phyloP scores from a whole-genome alignment of 2,797 vertebrate genomes.

The Chelon labrosus region DNA sequence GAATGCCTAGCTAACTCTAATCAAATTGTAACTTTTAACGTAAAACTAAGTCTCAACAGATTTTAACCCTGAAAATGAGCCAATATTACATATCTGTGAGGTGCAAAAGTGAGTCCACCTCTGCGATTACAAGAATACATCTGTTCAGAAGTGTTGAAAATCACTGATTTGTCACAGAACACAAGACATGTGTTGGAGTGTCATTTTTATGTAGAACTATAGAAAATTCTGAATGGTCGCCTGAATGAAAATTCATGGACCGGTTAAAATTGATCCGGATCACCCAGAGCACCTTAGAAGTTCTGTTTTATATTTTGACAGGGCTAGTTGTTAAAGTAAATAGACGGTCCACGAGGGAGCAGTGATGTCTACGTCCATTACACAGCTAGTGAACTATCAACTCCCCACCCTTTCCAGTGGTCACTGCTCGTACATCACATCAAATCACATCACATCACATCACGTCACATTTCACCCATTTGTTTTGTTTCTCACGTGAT shows the following conservation, averaged over 20 bases:
- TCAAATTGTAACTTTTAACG: no score
- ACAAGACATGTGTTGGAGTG: no score
- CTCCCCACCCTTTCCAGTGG: slow-evolving; percentile 7
- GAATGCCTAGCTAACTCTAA: no score
- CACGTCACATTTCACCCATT: slow-evolving; percentile 23
- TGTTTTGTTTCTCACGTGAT: slow-evolving; percentile 11
- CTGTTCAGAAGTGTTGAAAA: not conserved
- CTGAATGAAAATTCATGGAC: not conserved
- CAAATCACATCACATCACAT: slow-evolving; percentile 9
- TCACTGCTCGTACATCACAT: slow-evolving; percentile 22
- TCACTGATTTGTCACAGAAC: no score
- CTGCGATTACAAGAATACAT: no score
- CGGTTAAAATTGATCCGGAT: not conserved
- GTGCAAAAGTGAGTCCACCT: no score
- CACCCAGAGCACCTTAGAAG: not conserved
- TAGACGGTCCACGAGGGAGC: slow-evolving; percentile 45
- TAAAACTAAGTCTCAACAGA: no score
- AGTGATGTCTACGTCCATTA: slow-evolving; percentile 33
- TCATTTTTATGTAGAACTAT: no score
- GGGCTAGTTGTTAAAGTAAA: slow-evolving; percentile 16
- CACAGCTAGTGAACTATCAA: slow-evolving; percentile 50
- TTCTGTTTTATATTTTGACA: slow-evolving; percentile 29
- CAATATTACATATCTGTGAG: no score
- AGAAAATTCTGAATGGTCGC: no score
- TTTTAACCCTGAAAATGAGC: no score